Evolutionary conservation across 2,113 vertebrate species (phyloP).

Genomic region (Eulemur rufifrons): DNA sequence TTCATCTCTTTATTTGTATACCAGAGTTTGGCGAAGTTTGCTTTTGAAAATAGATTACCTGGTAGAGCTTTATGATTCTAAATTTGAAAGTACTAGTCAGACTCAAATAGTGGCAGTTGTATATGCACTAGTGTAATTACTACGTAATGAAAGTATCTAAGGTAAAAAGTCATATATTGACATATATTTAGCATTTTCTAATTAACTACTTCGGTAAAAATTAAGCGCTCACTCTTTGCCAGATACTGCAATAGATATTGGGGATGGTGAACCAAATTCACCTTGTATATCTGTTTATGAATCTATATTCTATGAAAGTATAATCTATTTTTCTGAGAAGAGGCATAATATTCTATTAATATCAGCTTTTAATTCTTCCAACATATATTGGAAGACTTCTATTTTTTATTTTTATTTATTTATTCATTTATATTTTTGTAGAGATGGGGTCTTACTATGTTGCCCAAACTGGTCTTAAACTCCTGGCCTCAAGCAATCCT

Average conservation of each 20-base stretch:
- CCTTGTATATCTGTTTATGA: not conserved
- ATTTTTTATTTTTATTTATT: too few species aligned
- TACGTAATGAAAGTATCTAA: not conserved
- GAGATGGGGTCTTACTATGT: too few species aligned
- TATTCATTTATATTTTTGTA: too few species aligned
- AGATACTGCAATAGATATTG: not conserved
- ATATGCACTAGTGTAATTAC: not conserved
- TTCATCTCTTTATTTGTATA: not conserved
- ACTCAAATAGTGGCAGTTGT: not conserved
- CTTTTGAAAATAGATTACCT: not conserved
- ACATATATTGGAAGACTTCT: not conserved
- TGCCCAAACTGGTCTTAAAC: too few species aligned
- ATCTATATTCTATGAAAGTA: not conserved
- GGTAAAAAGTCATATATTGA: not conserved
- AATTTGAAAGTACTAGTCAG: not conserved
- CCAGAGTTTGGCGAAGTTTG: not conserved
- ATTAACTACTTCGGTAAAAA: slow-evolving; percentile 8
- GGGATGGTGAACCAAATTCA: not conserved
- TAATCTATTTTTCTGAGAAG: not conserved
- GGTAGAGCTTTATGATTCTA: not conserved
- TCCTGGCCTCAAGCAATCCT: too few species aligned
- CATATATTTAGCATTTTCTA: not conserved
- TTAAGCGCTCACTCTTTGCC: not conserved
- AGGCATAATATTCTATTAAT: not conserved
- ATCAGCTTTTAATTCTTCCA: not conserved